Conservation (phyloP, 1,140 invertebrate genomes). For the Limonius californicus region DNA sequence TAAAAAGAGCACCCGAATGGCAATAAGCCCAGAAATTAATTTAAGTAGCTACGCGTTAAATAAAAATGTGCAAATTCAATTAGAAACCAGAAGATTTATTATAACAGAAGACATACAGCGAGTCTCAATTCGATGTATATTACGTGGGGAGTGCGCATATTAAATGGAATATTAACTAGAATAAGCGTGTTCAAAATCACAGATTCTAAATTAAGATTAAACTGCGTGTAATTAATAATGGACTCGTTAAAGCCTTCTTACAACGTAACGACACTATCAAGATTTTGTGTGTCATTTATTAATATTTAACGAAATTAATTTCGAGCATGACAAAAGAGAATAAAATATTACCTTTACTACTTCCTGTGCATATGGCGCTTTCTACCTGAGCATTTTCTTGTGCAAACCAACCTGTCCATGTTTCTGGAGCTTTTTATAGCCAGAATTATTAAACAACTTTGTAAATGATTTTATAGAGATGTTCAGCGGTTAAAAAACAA, state of each 20-base stretch:
- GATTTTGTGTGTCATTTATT: conserved; percentile 42
- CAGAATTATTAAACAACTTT: no score
- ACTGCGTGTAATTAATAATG: conserved; percentile 38
- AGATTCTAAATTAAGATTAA: conserved; percentile 41
- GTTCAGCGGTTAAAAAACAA: no score
- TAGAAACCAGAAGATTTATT: no score
- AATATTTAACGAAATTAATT: conserved; percentile 43
- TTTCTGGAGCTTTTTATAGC: no score
- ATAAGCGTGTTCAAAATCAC: conserved; percentile 36
- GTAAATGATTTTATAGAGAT: no score
- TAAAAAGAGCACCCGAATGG: no score
- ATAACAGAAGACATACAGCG: no score
- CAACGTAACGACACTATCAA: conserved; percentile 40
- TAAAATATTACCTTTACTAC: conserved; percentile 20
- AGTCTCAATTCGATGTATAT: no score
- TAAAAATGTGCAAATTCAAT: no score
- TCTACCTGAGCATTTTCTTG: not conserved
- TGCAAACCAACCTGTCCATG: no score
- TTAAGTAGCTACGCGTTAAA: no score
- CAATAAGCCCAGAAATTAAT: no score
- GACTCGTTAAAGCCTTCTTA: conserved; percentile 30
- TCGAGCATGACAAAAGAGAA: conserved; percentile 37
- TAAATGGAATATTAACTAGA: conserved; percentile 26
- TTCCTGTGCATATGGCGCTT: conserved; percentile 10
- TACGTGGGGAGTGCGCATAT: not conserved